Evolutionary conservation across 2,888 invertebrate species (phyloP), one percentile per base, ranked within the genome.

Genomic region (Melinaea marsaeus): DNA sequence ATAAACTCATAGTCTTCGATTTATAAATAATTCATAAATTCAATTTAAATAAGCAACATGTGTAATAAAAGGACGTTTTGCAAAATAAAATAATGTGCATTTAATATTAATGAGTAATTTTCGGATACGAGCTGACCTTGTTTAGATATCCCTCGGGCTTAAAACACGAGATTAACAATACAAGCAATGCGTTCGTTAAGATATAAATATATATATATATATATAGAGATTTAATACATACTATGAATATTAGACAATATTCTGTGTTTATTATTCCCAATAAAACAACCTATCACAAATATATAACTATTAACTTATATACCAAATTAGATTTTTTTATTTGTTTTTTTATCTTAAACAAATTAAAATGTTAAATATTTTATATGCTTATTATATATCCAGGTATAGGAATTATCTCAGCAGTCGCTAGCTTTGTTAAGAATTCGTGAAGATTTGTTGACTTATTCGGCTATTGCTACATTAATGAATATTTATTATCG

Each of bases 11-110:
- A 46, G 46, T 13, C 37, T 46, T 13, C 13, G 32, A 3, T 42
- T 5, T 55, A 11, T 55, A 35, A 57, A 61, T 61, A 61, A 58
- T 62, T 58, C 57, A 63, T 55, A 42, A 56, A 63, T 58, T 58
- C 60, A 65, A 65, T 63, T 65, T 65, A 57, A 60, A 60, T 34
- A 46, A 51, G 65, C 62, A 65, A 65, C 65, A 60, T 62, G 62
- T 65, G 42, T 55, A 55, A 62, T 65, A 65, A 65, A 65, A 60
- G 57, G 56, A 59, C 64, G 59, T 57, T 57, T 54, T 45, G 33
- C 22, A 61, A 63, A 60, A 62, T 60, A 63, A 65, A 65, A 65
- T 65, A 62, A 65, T 35, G 55, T 34, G 47, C 60, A 58, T 65
- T 63, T 56, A 66, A 61, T 66, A 66, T 66, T 63, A 61, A 66